These are phyloP conservation scores for Rutilus rutilus DNA, from an alignment of 2,113 vertebrate species.

Conservation along the genomic window DNA sequence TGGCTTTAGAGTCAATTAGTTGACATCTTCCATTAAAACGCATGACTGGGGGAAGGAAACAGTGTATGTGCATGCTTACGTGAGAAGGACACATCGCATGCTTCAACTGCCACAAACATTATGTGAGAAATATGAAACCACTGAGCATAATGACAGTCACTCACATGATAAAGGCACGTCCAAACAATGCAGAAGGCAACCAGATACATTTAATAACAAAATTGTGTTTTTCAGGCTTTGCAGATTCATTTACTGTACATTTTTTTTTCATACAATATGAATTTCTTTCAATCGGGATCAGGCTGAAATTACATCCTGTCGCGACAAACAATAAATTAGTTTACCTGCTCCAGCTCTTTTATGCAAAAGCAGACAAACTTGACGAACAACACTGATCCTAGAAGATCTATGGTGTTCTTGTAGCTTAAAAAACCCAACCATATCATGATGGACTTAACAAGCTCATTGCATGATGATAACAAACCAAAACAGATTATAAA, in stretches of 20 bases:
- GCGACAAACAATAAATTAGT: conserved; percentile 57
- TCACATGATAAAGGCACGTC: conserved; percentile 11
- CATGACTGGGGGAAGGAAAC: not conserved
- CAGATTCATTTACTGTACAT: conserved; percentile 45
- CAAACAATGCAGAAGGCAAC: conserved; percentile 66
- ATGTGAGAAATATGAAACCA: conserved; percentile 42
- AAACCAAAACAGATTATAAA: not conserved
- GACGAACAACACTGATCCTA: conserved; percentile 19
- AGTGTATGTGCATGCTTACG: not conserved
- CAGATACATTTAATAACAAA: conserved; percentile 72
- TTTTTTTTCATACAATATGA: conserved; percentile 52
- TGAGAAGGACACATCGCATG: conserved; percentile 2
- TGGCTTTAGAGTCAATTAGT: conserved; percentile 53
- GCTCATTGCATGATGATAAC: not conserved
- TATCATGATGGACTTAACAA: not conserved
- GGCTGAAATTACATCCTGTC: conserved; percentile 72
- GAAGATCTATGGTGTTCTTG: conserved; percentile 12
- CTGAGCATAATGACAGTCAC: conserved; percentile 1
- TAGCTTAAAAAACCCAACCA: not conserved
- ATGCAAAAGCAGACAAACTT: conserved; percentile 27
- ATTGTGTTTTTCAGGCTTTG: conserved; percentile 54
- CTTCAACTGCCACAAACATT: not conserved
- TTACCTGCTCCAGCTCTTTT: conserved; percentile 44
- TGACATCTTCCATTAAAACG: conserved; percentile 24
- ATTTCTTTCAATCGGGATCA: conserved; percentile 68